Evolutionary conservation across 2,113 vertebrate genomes (phyloP), one percentile per base, ranked within the genome.

Genomic region (Hylia prasina): DNA sequence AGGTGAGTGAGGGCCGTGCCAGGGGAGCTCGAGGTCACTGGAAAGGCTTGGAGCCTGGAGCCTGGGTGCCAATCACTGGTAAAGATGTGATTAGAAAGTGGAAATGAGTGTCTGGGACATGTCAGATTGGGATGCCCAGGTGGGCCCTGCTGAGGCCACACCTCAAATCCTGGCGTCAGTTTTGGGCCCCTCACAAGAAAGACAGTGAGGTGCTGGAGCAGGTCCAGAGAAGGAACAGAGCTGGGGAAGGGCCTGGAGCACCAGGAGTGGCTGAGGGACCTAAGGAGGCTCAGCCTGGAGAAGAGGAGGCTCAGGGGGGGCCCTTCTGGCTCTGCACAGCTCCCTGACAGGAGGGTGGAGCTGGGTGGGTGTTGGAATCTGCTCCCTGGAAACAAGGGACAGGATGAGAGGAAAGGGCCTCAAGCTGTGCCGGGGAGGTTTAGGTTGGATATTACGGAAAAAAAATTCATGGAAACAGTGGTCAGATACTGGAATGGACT

Each of bases 1-100:
- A 99, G 98, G 99, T 99, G 78, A 96, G 97, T n/a, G 39, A 19
- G 40, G 7, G 25, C 18, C 23, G 1, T 0, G 1, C 7, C 18
- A 14, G 57, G 53, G 68, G 22, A 35, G 1, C 33, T 45, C 50
- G 16, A 12, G 7, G 24, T 17, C n/a, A 4, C 47, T 35, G 51
- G 16, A 18, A 27, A 11, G 1, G 4, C 30, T 50, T 35, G 27
- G 31, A 53, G 10, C 6, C 10, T 11, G 37, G 10, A 11, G 19
- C 1, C 0, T 9, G 5, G 37, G 0, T 11, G 4, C 28, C 24
- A 48, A 45, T 28, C 30, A 13, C 16, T 25, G 19, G 6, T 27
- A 13, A 27, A 23, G 48, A 17, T 40, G 47, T 20, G 35, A 2
- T 5, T 76, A 47, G 15, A 9, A 60, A 10, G 18, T 23, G 47